phyloP scores from a whole-genome alignment of 2,888 invertebrate genomes.

The Alcis repandata region DNA sequence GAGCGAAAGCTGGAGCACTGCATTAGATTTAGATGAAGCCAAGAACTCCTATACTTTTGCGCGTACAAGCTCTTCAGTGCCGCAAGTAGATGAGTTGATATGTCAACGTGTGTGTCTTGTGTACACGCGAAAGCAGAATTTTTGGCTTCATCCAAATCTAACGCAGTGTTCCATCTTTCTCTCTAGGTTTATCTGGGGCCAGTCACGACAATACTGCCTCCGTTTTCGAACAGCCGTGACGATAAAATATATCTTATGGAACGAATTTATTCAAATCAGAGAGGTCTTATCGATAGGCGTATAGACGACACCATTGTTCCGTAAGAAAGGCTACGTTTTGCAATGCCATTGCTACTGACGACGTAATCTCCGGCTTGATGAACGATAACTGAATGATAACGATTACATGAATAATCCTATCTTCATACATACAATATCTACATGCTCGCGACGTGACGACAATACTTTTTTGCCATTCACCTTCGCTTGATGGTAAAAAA shows the following conservation, averaged over 20 bases:
- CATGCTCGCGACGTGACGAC: constrained; percentile 11
- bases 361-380: constrained; percentile 28
- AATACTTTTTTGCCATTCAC: neutral
- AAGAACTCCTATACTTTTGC: too few relatives aligned
- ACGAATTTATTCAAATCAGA: constrained; percentile 37
- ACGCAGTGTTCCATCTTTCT: too few relatives aligned
- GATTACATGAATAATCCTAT: constrained; percentile 28
- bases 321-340: constrained; percentile 24
- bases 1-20: too few relatives aligned
- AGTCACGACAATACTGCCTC: constrained; percentile 10
- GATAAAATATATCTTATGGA: constrained; percentile 34
- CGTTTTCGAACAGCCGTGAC: constrained; percentile 26
- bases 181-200: too few relatives aligned
- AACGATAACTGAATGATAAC: constrained; percentile 24
- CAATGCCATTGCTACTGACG: constrained; percentile 18
- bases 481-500: too few relatives aligned
- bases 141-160: too few relatives aligned
- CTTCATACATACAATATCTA: constrained; percentile 6
- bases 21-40: too few relatives aligned
- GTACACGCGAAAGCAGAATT: too few relatives aligned
- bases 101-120: too few relatives aligned
- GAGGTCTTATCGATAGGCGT: constrained; percentile 27
- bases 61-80: too few relatives aligned
- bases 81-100: too few relatives aligned
- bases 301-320: constrained; percentile 27